phyloP scores from a whole-genome alignment of 2,113 vertebrate species.

The Mormoops blainvillei region DNA sequence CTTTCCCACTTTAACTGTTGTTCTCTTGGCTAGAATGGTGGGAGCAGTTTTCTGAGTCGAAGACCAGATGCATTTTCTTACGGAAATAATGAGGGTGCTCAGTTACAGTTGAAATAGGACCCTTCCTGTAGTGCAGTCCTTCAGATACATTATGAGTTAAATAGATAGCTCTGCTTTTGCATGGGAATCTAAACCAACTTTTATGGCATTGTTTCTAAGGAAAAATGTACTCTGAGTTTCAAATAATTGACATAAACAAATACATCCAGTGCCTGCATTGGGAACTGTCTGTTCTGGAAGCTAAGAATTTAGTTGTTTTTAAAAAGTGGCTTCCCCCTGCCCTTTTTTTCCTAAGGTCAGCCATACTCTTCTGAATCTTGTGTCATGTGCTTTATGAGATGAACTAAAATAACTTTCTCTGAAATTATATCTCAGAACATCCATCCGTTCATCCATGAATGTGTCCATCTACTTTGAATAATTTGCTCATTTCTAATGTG shows the following conservation, averaged over 20 bases:
- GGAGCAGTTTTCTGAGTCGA: not conserved
- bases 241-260: constrained; percentile 54
- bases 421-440: constrained; percentile 38
- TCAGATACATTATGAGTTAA: not conserved
- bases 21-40: not conserved
- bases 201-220: constrained; percentile 42
- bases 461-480: not conserved
- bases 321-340: not conserved
- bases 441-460: not conserved
- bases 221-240: constrained; percentile 6
- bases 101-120: not conserved
- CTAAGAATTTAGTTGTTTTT: constrained; percentile 8
- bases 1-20: not conserved
- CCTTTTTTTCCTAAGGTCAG: not conserved
- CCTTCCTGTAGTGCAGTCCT: not conserved
- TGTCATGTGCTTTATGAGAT: not conserved
- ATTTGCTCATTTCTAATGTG: constrained; percentile 12
- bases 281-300: not conserved
- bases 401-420: constrained; percentile 24
- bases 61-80: constrained; percentile 3
- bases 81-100: not conserved
- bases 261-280: not conserved
- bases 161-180: not conserved
- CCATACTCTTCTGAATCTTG: not conserved
- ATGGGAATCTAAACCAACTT: constrained; percentile 21